Base-by-base conservation (phyloP, 2,113 vertebrate species). In the Arizona elegans region DNA sequence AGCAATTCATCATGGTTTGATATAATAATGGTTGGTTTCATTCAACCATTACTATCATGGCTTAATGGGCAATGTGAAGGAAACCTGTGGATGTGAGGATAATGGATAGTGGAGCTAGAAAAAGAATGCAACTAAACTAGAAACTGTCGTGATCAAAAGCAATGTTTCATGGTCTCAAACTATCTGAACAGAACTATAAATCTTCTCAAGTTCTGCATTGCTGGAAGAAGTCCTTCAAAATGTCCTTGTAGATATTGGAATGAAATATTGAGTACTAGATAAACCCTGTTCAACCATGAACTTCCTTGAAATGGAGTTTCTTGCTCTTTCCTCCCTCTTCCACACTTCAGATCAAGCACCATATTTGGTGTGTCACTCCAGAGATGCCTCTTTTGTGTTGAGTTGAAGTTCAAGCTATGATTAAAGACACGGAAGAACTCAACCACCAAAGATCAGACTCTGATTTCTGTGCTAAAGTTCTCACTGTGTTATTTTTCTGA, bases 221-320 rank as follows among this genome's bases (percentile, higher is more conserved):
- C 75, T 7, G 0, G 17, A 0, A 3, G 65, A 54, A 0, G 58
- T 0, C 92, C 50, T 85, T 2, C 1, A 1, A 43, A 91, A 59
- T 89, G 8, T 23, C 89, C 23, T 23, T 1, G 0, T 0, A 11
- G 1, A 52, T 2, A 21, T 3, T 55, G 0, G 0, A 13, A 65
- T 8, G 0, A 65, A 89, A 6, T 29, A 0, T 8, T 54, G 26
- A 0, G 38, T 21, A 24, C 19, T 70, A 56, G 65, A 23, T 1
- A 90, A 81, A 12, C 52, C 1, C 13, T 87, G 24, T 87, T 96
- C 88, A 56, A 75, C 95, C 94, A 88, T 47, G 3, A 17, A 0
- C 5, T 0, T 0, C 92, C 17, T 95, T 55, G 23, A 96, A 92
- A 93, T 96, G 47, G 87, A 89, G 92, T 95, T 93, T 95, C 92